Base-by-base conservation (phyloP, 1,140 invertebrate genomes). In the Trypoxylus dichotomus region DNA sequence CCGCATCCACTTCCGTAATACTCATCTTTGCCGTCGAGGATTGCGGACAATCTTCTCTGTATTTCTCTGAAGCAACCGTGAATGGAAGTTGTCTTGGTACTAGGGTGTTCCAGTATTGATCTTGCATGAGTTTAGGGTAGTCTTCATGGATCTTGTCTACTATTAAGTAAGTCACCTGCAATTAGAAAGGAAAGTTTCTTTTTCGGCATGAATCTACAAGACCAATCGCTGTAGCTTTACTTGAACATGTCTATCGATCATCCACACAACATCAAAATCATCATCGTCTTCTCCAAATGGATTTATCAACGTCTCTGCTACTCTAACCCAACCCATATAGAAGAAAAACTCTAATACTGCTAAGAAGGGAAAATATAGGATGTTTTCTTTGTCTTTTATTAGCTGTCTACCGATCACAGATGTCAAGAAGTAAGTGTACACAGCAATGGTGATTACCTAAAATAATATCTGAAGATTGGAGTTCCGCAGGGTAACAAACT, bases 71-170 rank as follows among this genome's bases (percentile, higher is more conserved):
- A 0, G 93, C 95, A 24, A 84, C 77, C 0, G 95, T 96, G 83
- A 96, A 95, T 0, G 95, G 95, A 74, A 96, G 85, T 82, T 94
- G 92, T n/a, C 90, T 89, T 0, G 94, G 94, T 82, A 95, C 94
- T 75, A 94, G 90, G 82, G 95, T 92, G 81, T 95, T 94, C 95
- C 95, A 96, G 84, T 96, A 96, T 82, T 94, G 92, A 88, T 96
- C 95, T 75, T 91, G 91, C 72, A 95, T 91, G 63, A 96, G 84
- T 84, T 95, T 93, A 0, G 94, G 95, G 88, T 96, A 94, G 82
- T 96, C 94, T 84, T 95, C 92, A 84, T 96, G 94, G 93, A 96
- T 96, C 87, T 96, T 94, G 85, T 96, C 95, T n/a, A 96, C 95
- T 78, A 96, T 95, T 80, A 96, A 87, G 85, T 95, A 96, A 13